phyloP scores from a whole-genome alignment of 2,113 vertebrate genomes.

The Pipa parva region DNA sequence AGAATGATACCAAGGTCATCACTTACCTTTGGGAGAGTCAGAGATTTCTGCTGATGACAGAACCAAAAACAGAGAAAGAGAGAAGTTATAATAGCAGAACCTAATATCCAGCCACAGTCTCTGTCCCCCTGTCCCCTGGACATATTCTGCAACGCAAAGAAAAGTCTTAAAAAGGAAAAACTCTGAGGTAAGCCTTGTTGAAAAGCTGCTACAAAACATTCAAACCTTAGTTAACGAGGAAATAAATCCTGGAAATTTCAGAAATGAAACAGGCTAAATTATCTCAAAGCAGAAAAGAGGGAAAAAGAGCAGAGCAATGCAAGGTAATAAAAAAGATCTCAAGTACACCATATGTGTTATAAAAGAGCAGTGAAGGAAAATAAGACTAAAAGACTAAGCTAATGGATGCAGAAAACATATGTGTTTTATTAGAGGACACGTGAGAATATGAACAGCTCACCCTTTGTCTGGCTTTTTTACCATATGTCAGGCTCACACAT shows the following conservation, averaged over 20 bases:
- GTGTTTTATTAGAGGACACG: conserved; percentile 35
- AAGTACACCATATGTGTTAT: neutral
- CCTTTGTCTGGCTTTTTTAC: conserved; percentile 3
- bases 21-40: conserved; percentile 26
- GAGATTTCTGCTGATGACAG: conserved; percentile 10
- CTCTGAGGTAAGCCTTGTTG: too few species aligned
- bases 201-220: neutral
- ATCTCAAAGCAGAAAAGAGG: neutral
- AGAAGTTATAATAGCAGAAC: neutral
- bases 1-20: neutral
- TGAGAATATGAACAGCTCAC: conserved; percentile 24
- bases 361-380: neutral
- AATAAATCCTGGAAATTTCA: conserved; percentile 1
- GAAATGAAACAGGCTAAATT: conserved; percentile 15
- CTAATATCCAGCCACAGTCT: neutral
- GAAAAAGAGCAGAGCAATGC: too few species aligned
- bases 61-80: conserved; percentile 7
- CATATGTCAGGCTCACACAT: conserved; percentile 31
- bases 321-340: conserved; percentile 12
- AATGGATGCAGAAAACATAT: conserved; percentile 21
- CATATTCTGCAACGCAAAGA: conserved; percentile 7
- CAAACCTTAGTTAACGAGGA: too few species aligned
- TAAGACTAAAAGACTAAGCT: neutral
- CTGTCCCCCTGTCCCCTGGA: neutral
- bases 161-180: neutral